These are phyloP conservation scores for Toxonevra muliebris DNA, from an alignment of 2,888 invertebrate genomes.

Conservation along the genomic window DNA sequence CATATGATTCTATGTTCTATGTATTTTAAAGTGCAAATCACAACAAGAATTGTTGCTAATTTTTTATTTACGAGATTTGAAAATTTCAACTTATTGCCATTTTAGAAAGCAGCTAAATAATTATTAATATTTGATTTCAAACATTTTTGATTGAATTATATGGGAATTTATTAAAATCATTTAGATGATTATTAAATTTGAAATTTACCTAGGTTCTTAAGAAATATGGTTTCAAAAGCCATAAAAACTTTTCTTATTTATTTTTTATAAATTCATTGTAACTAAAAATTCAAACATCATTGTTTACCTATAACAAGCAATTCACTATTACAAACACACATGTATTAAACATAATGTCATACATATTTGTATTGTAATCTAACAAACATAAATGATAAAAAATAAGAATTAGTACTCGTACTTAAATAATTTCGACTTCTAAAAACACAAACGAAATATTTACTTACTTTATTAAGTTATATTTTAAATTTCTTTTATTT, in stretches of 20 bases:
- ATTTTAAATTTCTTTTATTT: background rate
- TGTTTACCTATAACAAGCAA: background rate
- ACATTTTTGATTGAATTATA: too few species aligned
- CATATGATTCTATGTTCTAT: too few species aligned
- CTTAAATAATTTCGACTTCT: too few species aligned
- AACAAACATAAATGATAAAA: too few species aligned
- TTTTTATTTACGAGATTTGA: background rate
- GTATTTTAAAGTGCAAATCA: too few species aligned
- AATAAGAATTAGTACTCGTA: too few species aligned
- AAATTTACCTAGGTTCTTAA: background rate
- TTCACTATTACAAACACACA: background rate
- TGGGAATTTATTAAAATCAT: too few species aligned
- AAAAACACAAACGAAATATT: too few species aligned
- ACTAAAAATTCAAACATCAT: background rate
- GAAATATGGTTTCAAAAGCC: background rate
- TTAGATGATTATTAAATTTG: too few species aligned
- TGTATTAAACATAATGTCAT: too few species aligned
- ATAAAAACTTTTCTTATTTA: background rate
- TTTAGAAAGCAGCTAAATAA: background rate
- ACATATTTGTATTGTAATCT: too few species aligned
- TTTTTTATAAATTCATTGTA: background rate
- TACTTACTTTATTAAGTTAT: background rate
- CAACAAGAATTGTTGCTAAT: background rate
- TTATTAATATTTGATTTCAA: background rate
- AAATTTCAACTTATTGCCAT: background rate